Evolutionary conservation across 1,140 invertebrate species (phyloP).

Genomic region (Copidosoma floridanum): DNA sequence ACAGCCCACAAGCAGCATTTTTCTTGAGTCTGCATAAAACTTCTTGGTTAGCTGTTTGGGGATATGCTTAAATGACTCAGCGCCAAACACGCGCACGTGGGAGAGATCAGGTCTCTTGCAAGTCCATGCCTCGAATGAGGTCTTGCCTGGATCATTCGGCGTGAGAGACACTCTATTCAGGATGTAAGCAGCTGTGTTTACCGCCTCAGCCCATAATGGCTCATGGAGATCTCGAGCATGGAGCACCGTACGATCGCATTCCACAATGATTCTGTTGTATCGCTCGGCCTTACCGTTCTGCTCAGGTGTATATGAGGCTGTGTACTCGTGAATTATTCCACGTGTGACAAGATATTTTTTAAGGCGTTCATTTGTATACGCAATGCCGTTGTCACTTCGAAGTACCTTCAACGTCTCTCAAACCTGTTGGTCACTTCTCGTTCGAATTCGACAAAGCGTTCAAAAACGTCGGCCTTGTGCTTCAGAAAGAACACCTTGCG

Average conservation of each 20-base stretch:
- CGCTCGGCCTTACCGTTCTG: slow-evolving; percentile 39
- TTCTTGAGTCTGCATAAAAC: background rate
- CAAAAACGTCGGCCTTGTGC: slow-evolving; percentile 36
- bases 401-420: slow-evolving; percentile 26
- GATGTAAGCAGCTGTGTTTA: slow-evolving; percentile 38
- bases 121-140: slow-evolving; percentile 41
- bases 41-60: too few species aligned
- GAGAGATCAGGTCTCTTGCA: slow-evolving; percentile 31
- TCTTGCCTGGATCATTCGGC: slow-evolving; percentile 32
- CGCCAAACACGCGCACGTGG: too few species aligned
- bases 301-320: slow-evolving; percentile 43
- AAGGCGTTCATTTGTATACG: slow-evolving; percentile 16
- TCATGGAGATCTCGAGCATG: slow-evolving; percentile 37
- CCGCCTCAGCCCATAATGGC: slow-evolving; percentile 52
- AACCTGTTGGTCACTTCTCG: slow-evolving; percentile 35
- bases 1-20: background rate
- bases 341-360: slow-evolving; percentile 14
- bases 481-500: slow-evolving; percentile 35
- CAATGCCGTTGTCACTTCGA: slow-evolving; percentile 26
- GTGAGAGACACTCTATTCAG: slow-evolving; percentile 40
- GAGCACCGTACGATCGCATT: slow-evolving; percentile 47
- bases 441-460: slow-evolving; percentile 42
- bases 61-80: too few species aligned
- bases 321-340: slow-evolving; percentile 31
- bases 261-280: slow-evolving; percentile 47